Conservation (phyloP, 2,888 invertebrate genomes). For the Dromius quadrimaculatus region DNA sequence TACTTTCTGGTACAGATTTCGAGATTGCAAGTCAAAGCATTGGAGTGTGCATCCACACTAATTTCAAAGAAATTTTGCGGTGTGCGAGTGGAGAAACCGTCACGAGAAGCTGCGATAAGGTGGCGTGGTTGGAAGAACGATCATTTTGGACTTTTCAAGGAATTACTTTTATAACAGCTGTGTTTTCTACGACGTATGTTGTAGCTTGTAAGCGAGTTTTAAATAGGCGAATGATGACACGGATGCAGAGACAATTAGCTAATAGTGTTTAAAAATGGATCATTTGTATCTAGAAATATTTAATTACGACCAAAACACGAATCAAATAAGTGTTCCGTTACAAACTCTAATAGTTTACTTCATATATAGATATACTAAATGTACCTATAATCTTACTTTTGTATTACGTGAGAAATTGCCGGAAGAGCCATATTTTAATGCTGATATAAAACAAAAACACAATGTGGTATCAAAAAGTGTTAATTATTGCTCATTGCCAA, state of each 20-base stretch:
- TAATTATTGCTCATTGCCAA: slow-evolving; percentile 73
- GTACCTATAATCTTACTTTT: slow-evolving; percentile 66
- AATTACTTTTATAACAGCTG: slow-evolving; percentile 75
- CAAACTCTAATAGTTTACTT: slow-evolving; percentile 76
- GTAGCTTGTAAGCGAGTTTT: slow-evolving; percentile 76
- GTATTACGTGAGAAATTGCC: slow-evolving; percentile 60
- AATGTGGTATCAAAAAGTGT: slow-evolving; percentile 62
- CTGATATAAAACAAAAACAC: slow-evolving; percentile 62
- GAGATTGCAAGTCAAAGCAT: slow-evolving; percentile 86
- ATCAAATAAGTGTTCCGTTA: slow-evolving; percentile 67
- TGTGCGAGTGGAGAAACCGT: slow-evolving; percentile 86
- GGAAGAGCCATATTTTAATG: slow-evolving; percentile 59
- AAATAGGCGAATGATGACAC: slow-evolving; percentile 75
- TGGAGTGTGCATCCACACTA: slow-evolving; percentile 85
- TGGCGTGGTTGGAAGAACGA: slow-evolving; percentile 86
- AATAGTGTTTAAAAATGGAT: slow-evolving; percentile 69
- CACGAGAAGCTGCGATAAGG: slow-evolving; percentile 87
- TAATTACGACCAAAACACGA: slow-evolving; percentile 57
- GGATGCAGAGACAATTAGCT: slow-evolving; percentile 79
- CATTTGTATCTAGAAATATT: slow-evolving; percentile 54
- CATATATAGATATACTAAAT: slow-evolving; percentile 72
- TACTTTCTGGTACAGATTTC: slow-evolving; percentile 71
- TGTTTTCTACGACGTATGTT: slow-evolving; percentile 75
- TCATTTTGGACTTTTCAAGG: slow-evolving; percentile 87
- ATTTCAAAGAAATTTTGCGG: slow-evolving; percentile 84